Evolutionary conservation across 2,797 vertebrate species (phyloP).

Genomic region (Naso thynnoides): DNA sequence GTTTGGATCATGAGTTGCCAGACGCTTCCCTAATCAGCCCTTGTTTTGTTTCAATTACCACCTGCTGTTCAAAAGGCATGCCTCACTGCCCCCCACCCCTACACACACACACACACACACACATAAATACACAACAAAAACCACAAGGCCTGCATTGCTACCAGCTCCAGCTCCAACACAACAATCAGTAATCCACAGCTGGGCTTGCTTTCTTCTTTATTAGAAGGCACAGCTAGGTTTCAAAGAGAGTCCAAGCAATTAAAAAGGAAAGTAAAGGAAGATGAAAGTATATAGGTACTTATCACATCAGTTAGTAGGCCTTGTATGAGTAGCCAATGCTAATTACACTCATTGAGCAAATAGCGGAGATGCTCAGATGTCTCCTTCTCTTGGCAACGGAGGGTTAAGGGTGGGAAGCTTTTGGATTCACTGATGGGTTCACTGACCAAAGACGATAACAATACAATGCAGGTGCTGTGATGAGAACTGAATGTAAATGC

Average conservation of each 20-base stretch:
- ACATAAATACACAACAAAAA: conserved; percentile 83
- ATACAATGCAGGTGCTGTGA: conserved; percentile 31
- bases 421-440: conserved; percentile 48
- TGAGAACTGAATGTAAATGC: neutral
- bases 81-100: conserved; percentile 84
- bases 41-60: conserved; percentile 99
- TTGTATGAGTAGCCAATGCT: conserved; percentile 83
- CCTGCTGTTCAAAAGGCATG: conserved; percentile 99
- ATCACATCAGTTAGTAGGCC: conserved; percentile 85
- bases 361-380: conserved; percentile 61
- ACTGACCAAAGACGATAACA: conserved; percentile 36
- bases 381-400: conserved; percentile 62
- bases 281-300: conserved; percentile 90
- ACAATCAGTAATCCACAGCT: conserved; percentile 91
- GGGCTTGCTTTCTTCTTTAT: conserved; percentile 76
- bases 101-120: conserved; percentile 34
- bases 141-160: conserved; percentile 86
- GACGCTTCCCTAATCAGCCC: conserved; percentile 99
- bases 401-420: conserved; percentile 56
- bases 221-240: conserved; percentile 89
- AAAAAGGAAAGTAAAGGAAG: conserved; percentile 86
- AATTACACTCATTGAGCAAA: conserved; percentile 87
- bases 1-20: conserved; percentile 99
- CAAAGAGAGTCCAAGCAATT: conserved; percentile 92
- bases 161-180: conserved; percentile 89